Percentiles rank a stretch among this genome's conserved stretches.
Evolutionary conservation across 2,888 invertebrate species (phyloP).

Genomic region (Fragum fragum): DNA sequence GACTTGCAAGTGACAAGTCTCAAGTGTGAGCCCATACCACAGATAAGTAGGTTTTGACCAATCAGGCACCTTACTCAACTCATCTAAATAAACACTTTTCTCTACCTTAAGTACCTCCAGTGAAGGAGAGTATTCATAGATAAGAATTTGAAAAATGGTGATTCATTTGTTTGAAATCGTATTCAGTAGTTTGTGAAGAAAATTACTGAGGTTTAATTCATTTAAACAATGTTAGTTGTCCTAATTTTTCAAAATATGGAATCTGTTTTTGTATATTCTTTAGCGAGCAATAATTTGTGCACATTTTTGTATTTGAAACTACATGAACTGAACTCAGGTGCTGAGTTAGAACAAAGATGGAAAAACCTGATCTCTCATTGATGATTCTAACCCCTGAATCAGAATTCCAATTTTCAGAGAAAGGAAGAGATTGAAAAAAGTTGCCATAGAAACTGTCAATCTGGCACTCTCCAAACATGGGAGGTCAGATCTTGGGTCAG

Average conservation of each 20-base stretch:
- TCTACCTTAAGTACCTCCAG: neutral
- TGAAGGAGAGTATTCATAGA: slow-evolving; percentile 13
- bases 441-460: slow-evolving; percentile 29
- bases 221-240: too few species aligned
- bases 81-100: slow-evolving; percentile 8
- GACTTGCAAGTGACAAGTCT: slow-evolving; percentile 24
- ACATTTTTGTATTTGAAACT: too few species aligned
- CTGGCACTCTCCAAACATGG: slow-evolving; percentile 26
- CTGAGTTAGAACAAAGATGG: too few species aligned
- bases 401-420: neutral
- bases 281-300: too few species aligned
- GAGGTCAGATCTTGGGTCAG: slow-evolving; percentile 19
- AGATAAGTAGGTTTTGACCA: slow-evolving; percentile 7
- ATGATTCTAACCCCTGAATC: neutral
- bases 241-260: too few species aligned
- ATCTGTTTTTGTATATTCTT: too few species aligned
- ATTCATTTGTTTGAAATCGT: slow-evolving; percentile 3
- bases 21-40: neutral
- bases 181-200: neutral
- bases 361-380: neutral
- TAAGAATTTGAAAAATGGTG: neutral
- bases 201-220: too few species aligned
- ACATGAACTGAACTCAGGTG: too few species aligned
- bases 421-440: neutral
- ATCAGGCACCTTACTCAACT: neutral